Percentiles rank a stretch among this genome's conserved stretches.
Evolutionary conservation across 2,797 vertebrate genomes (phyloP).

Genomic region (Poecile montanus): DNA sequence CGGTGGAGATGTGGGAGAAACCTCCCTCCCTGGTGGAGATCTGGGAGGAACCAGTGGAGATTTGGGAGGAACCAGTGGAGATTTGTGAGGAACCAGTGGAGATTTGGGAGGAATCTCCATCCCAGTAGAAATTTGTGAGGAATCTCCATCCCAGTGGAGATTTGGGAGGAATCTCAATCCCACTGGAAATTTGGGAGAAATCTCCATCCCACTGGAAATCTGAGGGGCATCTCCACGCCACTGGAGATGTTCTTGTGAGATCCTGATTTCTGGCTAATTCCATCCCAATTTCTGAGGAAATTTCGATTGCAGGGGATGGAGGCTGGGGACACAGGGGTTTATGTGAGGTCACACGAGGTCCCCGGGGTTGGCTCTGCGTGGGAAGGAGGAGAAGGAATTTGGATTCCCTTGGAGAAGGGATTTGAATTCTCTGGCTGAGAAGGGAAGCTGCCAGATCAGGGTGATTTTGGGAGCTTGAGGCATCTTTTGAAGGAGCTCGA

Average conservation of each 20-base stretch:
- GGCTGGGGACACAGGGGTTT: accelerated
- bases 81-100: not conserved
- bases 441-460: not conserved
- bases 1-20: not conserved
- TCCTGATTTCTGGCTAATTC: not conserved
- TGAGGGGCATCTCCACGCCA: not conserved
- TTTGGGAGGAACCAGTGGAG: not conserved
- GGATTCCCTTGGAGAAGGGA: not conserved
- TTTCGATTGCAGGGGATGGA: not conserved
- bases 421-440: accelerated
- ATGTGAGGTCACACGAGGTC: not conserved
- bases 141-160: not conserved
- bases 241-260: not conserved
- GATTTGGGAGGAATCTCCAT: accelerated
- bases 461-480: not conserved
- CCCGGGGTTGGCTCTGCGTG: accelerated
- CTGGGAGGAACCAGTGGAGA: not conserved
- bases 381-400: not conserved
- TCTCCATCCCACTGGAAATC: not conserved
- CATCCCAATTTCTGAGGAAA: not conserved
- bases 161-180: too few relatives aligned
- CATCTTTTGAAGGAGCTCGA: not conserved
- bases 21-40: not conserved
- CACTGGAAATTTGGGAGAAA: not conserved
- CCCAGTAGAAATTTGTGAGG: not conserved